phyloP scores from a whole-genome alignment of 1,140 invertebrate species.

The Caenorhabditis tropicalis region DNA sequence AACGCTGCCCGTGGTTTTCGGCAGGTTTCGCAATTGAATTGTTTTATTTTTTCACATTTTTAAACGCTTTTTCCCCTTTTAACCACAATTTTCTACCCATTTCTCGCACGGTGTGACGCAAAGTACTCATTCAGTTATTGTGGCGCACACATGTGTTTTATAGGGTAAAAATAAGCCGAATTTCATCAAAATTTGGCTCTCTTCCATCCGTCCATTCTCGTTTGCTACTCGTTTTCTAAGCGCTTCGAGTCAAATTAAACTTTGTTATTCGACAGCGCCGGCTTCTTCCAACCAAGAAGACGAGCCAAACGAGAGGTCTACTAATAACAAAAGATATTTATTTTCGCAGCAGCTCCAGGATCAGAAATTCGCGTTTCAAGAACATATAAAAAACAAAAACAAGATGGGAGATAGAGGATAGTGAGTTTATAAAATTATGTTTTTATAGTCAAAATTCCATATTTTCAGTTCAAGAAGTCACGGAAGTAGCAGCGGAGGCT shows the following conservation, averaged over 20 bases:
- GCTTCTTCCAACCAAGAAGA: background rate
- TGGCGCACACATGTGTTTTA: slow-evolving; percentile 10
- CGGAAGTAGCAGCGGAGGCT: slow-evolving; percentile 3
- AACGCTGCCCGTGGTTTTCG: background rate
- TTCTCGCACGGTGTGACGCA: slow-evolving; percentile 13
- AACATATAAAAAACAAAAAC: background rate
- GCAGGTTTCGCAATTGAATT: background rate
- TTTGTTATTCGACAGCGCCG: slow-evolving; percentile 25
- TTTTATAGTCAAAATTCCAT: background rate
- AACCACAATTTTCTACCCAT: background rate
- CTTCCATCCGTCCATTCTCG: slow-evolving; percentile 39
- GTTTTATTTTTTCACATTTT: background rate
- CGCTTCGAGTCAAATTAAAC: slow-evolving; percentile 27
- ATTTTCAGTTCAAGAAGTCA: slow-evolving; percentile 23
- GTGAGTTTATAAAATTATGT: background rate
- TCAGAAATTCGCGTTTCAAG: slow-evolving; percentile 27
- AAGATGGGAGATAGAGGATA: slow-evolving; percentile 34
- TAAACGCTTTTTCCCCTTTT: background rate
- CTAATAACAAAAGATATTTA: slow-evolving; percentile 24
- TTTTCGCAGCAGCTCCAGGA: slow-evolving; percentile 11
- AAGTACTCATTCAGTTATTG: slow-evolving; percentile 7
- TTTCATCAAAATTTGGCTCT: slow-evolving; percentile 37
- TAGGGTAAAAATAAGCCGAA: slow-evolving; percentile 32
- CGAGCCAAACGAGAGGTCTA: slow-evolving; percentile 22
- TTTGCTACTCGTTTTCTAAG: slow-evolving; percentile 30